Base-by-base conservation (phyloP, 2,113 vertebrate species). In the Tenrec ecaudatus region DNA sequence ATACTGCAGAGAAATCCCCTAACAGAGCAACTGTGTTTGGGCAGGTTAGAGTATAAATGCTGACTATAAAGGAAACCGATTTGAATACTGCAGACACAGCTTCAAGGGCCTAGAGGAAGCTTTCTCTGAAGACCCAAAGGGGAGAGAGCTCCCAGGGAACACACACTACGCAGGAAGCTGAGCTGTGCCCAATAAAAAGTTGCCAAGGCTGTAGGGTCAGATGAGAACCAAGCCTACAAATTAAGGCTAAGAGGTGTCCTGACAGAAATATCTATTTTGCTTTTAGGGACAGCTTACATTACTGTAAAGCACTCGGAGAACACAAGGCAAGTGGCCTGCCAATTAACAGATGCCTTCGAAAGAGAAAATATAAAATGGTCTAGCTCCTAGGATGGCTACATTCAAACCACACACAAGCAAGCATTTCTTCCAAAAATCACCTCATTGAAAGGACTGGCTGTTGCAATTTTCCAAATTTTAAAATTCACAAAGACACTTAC, bases 281-380 rank as follows among this genome's bases (percentile, higher is more conserved):
- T 95, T 96, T 81, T 87, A 80, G 76, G 81, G 78, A 81, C 33
- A 91, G 81, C 38, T 86, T 93, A 77, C 12, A 6, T 60, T 87
- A 81, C 11, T 86, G 71, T n/a, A 91, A 93, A 88, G 57, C 75
- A 89, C 69, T 86, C 64, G 64, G 53, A 95, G 68, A 92, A 71
- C 82, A 71, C 40, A 91, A 57, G 38, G 40, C 88, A 84, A 81
- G 75, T 3, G 78, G 80, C 82, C 90, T 16, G 31, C 75, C 66
- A 90, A 94, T 86, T 85, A 97, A 94, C 90, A 95, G 93, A 93
- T 82, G 85, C 88, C 57, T 84, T 92, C 71, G 66, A 82, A 91
- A 94, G 29, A 91, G 64, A 95, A 91, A 93, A 53, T 31, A 80
- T 60, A 92, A 95, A 95, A 82, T 43, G 76, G 71, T 81, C 66